Percentiles rank a stretch among this genome's conserved stretches.
phyloP scores from a whole-genome alignment of 2,888 invertebrate species.

The Acronicta alni region DNA sequence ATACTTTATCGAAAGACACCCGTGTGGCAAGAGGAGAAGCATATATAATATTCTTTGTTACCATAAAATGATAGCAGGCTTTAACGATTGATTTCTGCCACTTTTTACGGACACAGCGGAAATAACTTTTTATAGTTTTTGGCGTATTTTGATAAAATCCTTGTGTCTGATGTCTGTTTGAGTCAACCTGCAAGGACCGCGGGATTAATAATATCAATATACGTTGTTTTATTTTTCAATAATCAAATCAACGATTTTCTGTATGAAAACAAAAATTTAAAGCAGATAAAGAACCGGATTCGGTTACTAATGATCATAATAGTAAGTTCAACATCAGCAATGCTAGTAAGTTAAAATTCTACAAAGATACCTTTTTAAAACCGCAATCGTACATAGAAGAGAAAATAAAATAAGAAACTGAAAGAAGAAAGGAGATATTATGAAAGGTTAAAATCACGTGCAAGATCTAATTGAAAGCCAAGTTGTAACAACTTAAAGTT shows the following conservation, averaged over 20 bases:
- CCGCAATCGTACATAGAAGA: neutral
- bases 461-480: constrained; percentile 52
- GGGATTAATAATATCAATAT: too few species aligned
- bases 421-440: constrained; percentile 10
- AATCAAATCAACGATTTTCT: neutral
- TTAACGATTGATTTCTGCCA: too few species aligned
- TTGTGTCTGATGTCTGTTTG: too few species aligned
- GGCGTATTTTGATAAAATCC: too few species aligned
- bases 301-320: neutral
- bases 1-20: neutral
- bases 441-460: constrained; percentile 45
- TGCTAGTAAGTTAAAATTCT: neutral
- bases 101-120: too few species aligned
- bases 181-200: too few species aligned
- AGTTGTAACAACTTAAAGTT: constrained; percentile 47
- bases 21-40: neutral
- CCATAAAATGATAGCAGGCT: too few species aligned
- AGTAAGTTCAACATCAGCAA: too few species aligned
- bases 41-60: neutral
- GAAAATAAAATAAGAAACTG: constrained; percentile 2
- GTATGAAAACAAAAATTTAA: neutral
- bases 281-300: neutral
- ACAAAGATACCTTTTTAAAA: neutral
- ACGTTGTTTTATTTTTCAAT: too few species aligned
- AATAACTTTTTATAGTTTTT: too few species aligned